Evolutionary conservation across 2,797 vertebrate genomes (phyloP).

Genomic region (Morelia viridis): DNA sequence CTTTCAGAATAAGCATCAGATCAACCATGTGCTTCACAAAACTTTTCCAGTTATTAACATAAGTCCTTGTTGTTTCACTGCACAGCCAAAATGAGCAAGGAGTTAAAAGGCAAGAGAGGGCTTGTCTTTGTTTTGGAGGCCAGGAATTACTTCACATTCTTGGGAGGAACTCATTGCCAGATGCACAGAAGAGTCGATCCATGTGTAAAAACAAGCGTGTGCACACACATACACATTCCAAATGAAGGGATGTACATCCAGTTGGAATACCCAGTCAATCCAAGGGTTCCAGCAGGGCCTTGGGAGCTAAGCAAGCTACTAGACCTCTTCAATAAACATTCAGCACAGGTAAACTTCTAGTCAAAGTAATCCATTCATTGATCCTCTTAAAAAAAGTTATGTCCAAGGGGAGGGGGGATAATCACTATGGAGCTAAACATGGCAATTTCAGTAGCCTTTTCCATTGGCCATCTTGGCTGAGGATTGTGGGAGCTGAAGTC

Average conservation of each 20-base stretch:
- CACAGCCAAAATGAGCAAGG: slow-evolving; percentile 42
- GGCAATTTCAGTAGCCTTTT: background rate
- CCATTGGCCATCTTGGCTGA: background rate
- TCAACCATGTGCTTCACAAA: background rate
- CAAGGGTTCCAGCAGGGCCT: slow-evolving; percentile 53
- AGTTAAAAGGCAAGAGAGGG: slow-evolving; percentile 63
- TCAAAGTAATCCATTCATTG: background rate
- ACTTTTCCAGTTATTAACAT: slow-evolving; percentile 29
- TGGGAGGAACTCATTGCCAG: slow-evolving; percentile 73
- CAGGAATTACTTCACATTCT: slow-evolving; percentile 75
- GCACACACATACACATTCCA: slow-evolving; percentile 36
- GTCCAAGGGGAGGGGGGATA: too few species aligned
- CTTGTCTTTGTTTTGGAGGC: slow-evolving; percentile 55
- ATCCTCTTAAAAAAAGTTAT: background rate
- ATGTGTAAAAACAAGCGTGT: slow-evolving; percentile 61
- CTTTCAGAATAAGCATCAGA: slow-evolving; percentile 25
- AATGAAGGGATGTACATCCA: slow-evolving; percentile 35
- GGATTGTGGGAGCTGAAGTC: background rate
- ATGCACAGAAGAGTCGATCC: slow-evolving; percentile 65
- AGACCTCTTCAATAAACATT: background rate
- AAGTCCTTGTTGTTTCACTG: background rate
- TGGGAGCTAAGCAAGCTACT: background rate
- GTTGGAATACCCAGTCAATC: slow-evolving; percentile 47
- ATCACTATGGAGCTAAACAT: background rate
- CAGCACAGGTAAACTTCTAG: background rate